A percentile compares a stretch with the other conserved stretches of the same genome.
Conservation (phyloP, 2,113 vertebrate genomes). For the Oryzias javanicus region DNA sequence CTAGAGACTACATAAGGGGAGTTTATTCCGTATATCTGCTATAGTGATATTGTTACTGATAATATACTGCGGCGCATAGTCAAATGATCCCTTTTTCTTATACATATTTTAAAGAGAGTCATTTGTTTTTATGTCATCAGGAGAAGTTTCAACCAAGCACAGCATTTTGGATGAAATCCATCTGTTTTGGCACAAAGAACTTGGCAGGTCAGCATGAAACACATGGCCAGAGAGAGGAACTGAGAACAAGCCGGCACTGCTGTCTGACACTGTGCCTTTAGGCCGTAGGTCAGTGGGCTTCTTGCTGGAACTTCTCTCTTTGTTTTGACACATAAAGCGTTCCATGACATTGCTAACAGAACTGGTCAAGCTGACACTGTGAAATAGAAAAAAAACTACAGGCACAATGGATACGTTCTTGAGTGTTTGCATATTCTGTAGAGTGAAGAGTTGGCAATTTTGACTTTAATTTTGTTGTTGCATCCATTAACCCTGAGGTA, state of each 20-base stretch:
- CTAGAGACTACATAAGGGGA: too few relatives aligned
- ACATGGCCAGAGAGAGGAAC: conserved; percentile 33
- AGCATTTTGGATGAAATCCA: conserved; percentile 45
- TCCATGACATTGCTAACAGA: conserved; percentile 1
- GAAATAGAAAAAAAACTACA: conserved; percentile 32
- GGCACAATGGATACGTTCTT: conserved; percentile 33
- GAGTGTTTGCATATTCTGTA: conserved; percentile 18
- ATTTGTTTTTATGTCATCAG: conserved; percentile 25
- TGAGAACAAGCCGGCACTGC: conserved; percentile 29
- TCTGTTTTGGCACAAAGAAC: conserved; percentile 12
- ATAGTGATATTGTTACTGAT: conserved; percentile 14
- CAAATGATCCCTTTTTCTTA: conserved; percentile 12
- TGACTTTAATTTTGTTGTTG: conserved; percentile 64
- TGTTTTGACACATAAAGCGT: conserved; percentile 16
- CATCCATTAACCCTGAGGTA: conserved; percentile 59
- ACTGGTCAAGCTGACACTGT: conserved; percentile 31
- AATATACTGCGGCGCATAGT: conserved; percentile 10
- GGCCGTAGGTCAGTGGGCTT: conserved; percentile 45
- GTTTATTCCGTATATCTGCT: too few relatives aligned
- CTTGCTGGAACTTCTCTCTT: conserved; percentile 37
- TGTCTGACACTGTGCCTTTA: conserved; percentile 24
- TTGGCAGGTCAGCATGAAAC: too few relatives aligned
- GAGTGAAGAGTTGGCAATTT: conserved; percentile 48
- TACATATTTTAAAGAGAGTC: not conserved
- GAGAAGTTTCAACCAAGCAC: conserved; percentile 48